A percentile compares a stretch with the other conserved stretches of the same genome.
Evolutionary conservation across 1,140 invertebrate species (phyloP).

Genomic region (Drosophila chauvacae): DNA sequence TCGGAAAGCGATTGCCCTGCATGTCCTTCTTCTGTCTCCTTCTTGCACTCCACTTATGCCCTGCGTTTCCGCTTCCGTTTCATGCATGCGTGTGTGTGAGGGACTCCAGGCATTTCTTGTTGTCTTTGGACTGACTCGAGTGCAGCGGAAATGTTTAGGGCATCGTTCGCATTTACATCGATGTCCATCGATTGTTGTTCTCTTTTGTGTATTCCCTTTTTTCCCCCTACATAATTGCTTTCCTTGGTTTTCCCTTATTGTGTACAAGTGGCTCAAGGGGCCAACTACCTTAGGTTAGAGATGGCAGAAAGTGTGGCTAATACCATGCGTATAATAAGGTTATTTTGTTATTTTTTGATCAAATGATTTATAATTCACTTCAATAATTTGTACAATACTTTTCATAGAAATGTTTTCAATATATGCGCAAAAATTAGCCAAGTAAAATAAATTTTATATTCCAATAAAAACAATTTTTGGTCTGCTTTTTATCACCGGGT

Average conservation of each 20-base stretch:
- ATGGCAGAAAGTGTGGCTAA: background rate
- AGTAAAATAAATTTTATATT: background rate
- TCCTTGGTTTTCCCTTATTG: slow-evolving; percentile 27
- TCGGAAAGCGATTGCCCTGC: slow-evolving; percentile 17
- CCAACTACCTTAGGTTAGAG: slow-evolving; percentile 13
- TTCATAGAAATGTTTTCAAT: too few relatives aligned
- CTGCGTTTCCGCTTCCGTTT: slow-evolving; percentile 47
- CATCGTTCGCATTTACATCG: slow-evolving; percentile 42
- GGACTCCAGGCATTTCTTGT: slow-evolving; percentile 31
- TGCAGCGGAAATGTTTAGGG: slow-evolving; percentile 56
- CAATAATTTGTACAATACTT: too few relatives aligned
- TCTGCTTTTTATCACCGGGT: background rate
- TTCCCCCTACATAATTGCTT: slow-evolving; percentile 32
- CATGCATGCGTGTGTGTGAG: background rate
- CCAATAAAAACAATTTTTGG: background rate
- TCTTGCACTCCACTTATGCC: slow-evolving; percentile 34
- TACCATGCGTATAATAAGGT: too few relatives aligned
- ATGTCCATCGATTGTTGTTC: slow-evolving; percentile 39
- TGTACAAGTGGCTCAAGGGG: slow-evolving; percentile 27
- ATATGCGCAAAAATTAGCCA: background rate
- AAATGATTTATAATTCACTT: too few relatives aligned
- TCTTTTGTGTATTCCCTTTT: slow-evolving; percentile 21
- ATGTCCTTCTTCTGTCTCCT: slow-evolving; percentile 25
- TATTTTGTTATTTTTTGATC: too few relatives aligned
- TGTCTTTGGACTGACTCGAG: slow-evolving; percentile 34